A percentile compares a stretch with the other conserved stretches of the same genome.
Conservation (phyloP, 2,113 vertebrate species). For the Stomatorhinus ivindoensis region DNA sequence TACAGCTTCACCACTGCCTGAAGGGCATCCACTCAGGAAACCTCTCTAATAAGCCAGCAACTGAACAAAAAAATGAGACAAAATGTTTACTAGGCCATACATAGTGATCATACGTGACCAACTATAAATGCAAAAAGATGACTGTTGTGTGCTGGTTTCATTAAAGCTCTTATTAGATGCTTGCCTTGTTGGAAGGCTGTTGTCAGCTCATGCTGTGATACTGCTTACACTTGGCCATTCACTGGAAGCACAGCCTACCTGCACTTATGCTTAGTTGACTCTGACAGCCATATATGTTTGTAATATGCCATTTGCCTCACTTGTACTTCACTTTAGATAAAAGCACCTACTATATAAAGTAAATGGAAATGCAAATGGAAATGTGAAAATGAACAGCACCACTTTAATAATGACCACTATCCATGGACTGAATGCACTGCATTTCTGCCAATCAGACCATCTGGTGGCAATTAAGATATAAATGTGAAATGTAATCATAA, state of each 20-base stretch:
- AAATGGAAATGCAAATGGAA: neutral
- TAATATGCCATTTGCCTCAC: neutral
- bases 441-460: neutral
- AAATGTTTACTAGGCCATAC: neutral
- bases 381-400: neutral
- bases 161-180: neutral
- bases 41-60: neutral
- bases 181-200: neutral
- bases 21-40: neutral
- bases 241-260: neutral
- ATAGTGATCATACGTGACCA: neutral
- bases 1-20: neutral
- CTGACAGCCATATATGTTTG: neutral
- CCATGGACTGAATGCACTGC: neutral
- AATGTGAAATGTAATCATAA: neutral
- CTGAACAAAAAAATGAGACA: neutral
- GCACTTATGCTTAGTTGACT: neutral
- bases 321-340: neutral
- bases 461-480: neutral
- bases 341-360: neutral
- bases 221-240: neutral
- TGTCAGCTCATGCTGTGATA: neutral
- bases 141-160: neutral
- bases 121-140: neutral
- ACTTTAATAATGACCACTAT: neutral